Evolutionary conservation across 2,113 vertebrate species (phyloP).

Genomic region (Papio anubis): DNA sequence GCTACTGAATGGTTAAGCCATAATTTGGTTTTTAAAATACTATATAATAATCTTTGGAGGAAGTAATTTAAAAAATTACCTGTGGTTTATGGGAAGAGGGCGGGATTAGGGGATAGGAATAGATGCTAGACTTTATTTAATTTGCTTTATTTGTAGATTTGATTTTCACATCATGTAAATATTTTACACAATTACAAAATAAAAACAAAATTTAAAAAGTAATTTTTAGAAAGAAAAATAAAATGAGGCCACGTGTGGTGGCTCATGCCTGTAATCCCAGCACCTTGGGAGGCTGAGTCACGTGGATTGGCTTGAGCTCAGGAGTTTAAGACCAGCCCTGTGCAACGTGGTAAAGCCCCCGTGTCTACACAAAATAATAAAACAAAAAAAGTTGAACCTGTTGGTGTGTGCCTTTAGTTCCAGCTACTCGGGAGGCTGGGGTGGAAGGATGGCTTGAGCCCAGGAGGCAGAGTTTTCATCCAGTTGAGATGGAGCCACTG

Average conservation of each 20-base stretch:
- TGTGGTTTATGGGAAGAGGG: not conserved
- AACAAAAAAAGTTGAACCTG: no score
- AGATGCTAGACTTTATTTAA: slow-evolving; percentile 1
- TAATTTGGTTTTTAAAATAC: not conserved
- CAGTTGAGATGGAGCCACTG: no score
- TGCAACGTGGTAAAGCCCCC: no score
- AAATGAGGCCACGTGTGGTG: not conserved
- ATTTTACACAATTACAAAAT: slow-evolving; percentile 43
- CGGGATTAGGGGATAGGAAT: not conserved
- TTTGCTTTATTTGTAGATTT: slow-evolving; percentile 44
- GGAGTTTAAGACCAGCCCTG: no score
- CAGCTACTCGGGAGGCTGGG: no score
- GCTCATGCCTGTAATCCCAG: no score
- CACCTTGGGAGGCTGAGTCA: no score
- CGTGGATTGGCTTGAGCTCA: no score
- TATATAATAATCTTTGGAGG: not conserved
- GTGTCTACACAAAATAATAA: no score
- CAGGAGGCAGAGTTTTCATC: no score
- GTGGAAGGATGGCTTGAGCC: no score
- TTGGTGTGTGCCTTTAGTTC: no score
- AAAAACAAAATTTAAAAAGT: slow-evolving; percentile 32
- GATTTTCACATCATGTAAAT: slow-evolving; percentile 44
- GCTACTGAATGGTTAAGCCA: not conserved
- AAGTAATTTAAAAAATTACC: not conserved
- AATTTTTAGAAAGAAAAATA: slow-evolving; percentile 36